Base-by-base conservation (phyloP, 2,888 invertebrate species). In the Linhomoeus sp. region DNA sequence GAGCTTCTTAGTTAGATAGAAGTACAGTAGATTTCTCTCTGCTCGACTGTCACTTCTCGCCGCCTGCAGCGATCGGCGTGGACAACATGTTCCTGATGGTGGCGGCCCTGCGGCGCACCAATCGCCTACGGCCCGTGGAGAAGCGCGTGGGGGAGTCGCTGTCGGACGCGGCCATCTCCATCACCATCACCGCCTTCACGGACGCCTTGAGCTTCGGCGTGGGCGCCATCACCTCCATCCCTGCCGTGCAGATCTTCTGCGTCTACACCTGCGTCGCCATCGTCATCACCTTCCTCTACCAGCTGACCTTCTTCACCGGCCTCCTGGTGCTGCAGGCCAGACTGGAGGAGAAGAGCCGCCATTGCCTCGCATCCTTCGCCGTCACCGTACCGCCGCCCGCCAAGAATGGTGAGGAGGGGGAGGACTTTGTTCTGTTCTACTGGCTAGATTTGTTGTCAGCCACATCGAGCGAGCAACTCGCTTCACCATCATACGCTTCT, bases 81-180 rank as follows among this genome's bases (percentile, higher is more conserved):
- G 88, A 90, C 65, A 88, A 88, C 66, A 88, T 87, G 1, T 90
- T 90, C 63, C 84, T 90, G 26, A 84, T 90, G 84, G 69, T 90
- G 59, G 87, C 87, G 2, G 85, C 86, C 0, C 86, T 88, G 83
- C 73, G 87, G 47, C 74, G 87, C 45, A 86, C 87, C 0, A 79
- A 82, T 7, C 53, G 64, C 15, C 54, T 53, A 1, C 52, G 54
- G 38, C 76, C 80, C 12, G 85, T 50, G 7, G 47, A 48, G 17
- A 39, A 81, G 58, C 73, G 87, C 40, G 81, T 87, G 80, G 85
- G 79, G 0, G 76, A 77, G 52, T 85, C 81, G 71, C 74, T 87
- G 66, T 80, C 84, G 45, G 88, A 88, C 66, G 87, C 88, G 2
- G 87, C 86, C 0, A 86, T 87, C 23, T 87, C 87, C 15, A 86